A percentile compares a stretch with the other conserved stretches of the same genome.
phyloP scores from a whole-genome alignment of 2,113 vertebrate species.

The Promerops cafer region DNA sequence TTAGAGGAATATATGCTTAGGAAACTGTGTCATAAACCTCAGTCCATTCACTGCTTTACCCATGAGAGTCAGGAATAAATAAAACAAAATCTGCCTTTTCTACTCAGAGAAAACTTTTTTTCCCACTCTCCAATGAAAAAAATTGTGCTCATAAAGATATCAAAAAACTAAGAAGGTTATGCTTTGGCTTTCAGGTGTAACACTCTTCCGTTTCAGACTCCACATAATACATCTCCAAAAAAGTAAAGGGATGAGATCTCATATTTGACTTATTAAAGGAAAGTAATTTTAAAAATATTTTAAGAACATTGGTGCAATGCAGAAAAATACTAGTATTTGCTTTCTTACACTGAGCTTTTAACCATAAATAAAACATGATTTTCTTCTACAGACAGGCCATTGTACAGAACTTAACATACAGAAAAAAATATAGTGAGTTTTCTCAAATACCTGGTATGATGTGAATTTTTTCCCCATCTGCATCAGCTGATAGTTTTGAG shows the following conservation, averaged over 20 bases:
- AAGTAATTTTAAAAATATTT: neutral
- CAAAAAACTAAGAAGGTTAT: neutral
- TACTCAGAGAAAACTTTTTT: neutral
- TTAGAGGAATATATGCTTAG: neutral
- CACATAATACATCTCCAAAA: neutral
- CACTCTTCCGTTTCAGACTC: neutral
- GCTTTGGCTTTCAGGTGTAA: neutral
- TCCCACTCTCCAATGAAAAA: neutral
- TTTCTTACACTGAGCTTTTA: neutral
- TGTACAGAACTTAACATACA: neutral
- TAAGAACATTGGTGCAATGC: neutral
- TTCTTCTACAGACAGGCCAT: neutral
- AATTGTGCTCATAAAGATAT: neutral
- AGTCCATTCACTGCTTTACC: neutral
- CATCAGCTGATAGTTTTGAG: neutral
- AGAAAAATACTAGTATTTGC: neutral
- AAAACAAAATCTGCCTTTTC: neutral
- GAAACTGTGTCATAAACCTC: neutral
- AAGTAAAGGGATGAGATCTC: neutral
- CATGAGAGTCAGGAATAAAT: neutral
- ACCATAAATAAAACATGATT: neutral
- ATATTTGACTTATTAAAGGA: neutral
- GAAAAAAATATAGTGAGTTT: neutral
- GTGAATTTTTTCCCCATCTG: neutral
- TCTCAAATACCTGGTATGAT: accelerated